Base-by-base conservation (phyloP, 2,113 vertebrate genomes). In the Irena cyanogastra region DNA sequence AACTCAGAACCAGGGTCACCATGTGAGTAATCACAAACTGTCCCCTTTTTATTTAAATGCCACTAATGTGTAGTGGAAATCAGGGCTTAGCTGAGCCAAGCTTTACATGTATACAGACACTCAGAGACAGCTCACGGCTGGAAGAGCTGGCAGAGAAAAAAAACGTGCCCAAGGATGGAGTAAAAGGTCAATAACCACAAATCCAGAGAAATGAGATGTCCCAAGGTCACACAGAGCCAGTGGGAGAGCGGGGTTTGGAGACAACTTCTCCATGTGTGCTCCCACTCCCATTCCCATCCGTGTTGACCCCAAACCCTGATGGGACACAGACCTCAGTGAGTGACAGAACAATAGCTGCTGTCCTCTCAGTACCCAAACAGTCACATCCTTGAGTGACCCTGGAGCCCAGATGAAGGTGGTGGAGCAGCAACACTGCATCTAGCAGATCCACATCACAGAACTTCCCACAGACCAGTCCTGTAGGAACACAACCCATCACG, bases 111-210 rank as follows among this genome's bases (percentile, higher is more conserved):
- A 1, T 12, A 20, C 33, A 8, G 74, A 35, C 15, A 35, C n/a
- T 54, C 17, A 23, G 56, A 78, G 64, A 82, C 56, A 84, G 65
- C 3, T 71, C 37, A 2, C 53, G 61, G 31, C 87, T 93, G 74
- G 72, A 63, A 57, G 77, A 47, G 31, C 20, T 84, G 37, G n/a
- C 7, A 53, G 47, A 60, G 27, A 11, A 28, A 49, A 53, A 88
- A 27, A 31, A 60, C 65, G 21, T 12, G 4, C 49, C 74, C 61
- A 85, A 21, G 60, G 91, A 66, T 47, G 24, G 61, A 82, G 12
- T 16, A 44, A 56, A 93, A 87, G 49, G 89, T 96, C 78, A 82
- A 18, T 85, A 61, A 91, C 41, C 65, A 82, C 35, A 82, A 92
- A 83, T 56, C 22, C 69, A 76, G 22, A 31, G 37, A 84, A 20